Evolutionary conservation across 2,797 vertebrate species (phyloP).

Genomic region (Staurois parvus): DNA sequence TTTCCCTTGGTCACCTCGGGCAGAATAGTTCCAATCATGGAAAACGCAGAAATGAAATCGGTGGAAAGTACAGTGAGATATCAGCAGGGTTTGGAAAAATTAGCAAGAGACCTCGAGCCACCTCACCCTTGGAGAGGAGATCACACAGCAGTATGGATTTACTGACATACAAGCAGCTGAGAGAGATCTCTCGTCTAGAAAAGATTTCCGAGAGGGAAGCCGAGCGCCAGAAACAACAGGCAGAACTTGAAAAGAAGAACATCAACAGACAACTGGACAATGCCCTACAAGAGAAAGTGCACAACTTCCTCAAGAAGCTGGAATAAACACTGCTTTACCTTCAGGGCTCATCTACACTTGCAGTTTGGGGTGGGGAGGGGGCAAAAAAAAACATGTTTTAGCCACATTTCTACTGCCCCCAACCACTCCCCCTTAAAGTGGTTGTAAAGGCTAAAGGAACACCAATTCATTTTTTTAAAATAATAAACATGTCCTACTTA

Average conservation of each 20-base stretch:
- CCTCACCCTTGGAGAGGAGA: neutral
- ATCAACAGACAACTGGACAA: conserved; percentile 69
- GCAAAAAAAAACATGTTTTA: no score
- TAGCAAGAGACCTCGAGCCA: conserved; percentile 36
- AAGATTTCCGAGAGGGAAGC: conserved; percentile 77
- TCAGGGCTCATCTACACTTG: no score
- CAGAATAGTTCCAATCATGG: neutral
- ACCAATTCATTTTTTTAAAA: no score
- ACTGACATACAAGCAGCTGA: conserved; percentile 77
- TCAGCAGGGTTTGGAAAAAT: neutral
- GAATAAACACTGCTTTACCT: neutral
- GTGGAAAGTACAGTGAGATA: neutral
- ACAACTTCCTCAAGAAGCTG: conserved; percentile 72
- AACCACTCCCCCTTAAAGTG: no score
- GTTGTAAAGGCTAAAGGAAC: no score
- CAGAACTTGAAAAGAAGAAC: conserved; percentile 68
- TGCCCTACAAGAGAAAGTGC: conserved; percentile 71
- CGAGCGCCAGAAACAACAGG: conserved; percentile 65
- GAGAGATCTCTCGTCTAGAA: conserved; percentile 77
- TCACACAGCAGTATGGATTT: conserved; percentile 48
- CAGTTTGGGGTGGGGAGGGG: no score
- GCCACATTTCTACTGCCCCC: no score
- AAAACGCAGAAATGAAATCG: neutral
- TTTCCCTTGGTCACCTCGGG: neutral
- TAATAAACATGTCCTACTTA: no score